Conservation (phyloP, 2,888 invertebrate genomes). For the Pteria penguin region DNA sequence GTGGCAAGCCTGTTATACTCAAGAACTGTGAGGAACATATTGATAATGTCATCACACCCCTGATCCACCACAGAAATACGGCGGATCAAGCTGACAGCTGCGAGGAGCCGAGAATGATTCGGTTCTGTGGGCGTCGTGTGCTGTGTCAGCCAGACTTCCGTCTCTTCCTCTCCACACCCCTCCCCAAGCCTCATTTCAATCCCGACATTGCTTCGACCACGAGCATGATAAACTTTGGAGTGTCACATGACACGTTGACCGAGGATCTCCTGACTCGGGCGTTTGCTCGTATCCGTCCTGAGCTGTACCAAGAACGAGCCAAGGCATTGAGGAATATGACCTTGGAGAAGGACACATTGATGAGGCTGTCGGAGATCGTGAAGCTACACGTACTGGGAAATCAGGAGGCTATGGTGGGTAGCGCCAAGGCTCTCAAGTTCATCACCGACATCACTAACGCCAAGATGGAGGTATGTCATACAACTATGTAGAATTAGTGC, state of each 20-base stretch:
- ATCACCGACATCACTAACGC: conserved; percentile 72
- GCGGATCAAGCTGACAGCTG: conserved; percentile 66
- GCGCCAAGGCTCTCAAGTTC: conserved; percentile 69
- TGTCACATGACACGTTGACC: conserved; percentile 74
- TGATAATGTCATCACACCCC: conserved; percentile 75
- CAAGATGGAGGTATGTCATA: conserved; percentile 64
- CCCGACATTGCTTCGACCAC: conserved; percentile 74
- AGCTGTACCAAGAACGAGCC: conserved; percentile 73
- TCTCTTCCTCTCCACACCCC: conserved; percentile 72
- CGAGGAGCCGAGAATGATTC: conserved; percentile 76
- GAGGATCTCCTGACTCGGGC: conserved; percentile 76
- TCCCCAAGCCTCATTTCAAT: conserved; percentile 72
- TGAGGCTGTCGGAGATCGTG: conserved; percentile 63
- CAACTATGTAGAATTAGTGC: not conserved
- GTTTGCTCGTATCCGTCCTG: conserved; percentile 75
- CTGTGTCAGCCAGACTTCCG: conserved; percentile 77
- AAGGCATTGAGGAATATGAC: conserved; percentile 69
- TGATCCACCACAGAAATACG: conserved; percentile 76
- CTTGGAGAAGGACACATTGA: conserved; percentile 67
- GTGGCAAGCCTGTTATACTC: conserved; percentile 76
- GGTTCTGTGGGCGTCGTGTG: conserved; percentile 76
- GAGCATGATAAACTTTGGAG: conserved; percentile 76
- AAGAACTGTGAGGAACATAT: conserved; percentile 74
- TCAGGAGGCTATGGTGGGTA: conserved; percentile 68
- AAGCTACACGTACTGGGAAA: conserved; percentile 66